Base-by-base conservation (phyloP, 1,140 invertebrate species). In the Metaphire vulgaris region DNA sequence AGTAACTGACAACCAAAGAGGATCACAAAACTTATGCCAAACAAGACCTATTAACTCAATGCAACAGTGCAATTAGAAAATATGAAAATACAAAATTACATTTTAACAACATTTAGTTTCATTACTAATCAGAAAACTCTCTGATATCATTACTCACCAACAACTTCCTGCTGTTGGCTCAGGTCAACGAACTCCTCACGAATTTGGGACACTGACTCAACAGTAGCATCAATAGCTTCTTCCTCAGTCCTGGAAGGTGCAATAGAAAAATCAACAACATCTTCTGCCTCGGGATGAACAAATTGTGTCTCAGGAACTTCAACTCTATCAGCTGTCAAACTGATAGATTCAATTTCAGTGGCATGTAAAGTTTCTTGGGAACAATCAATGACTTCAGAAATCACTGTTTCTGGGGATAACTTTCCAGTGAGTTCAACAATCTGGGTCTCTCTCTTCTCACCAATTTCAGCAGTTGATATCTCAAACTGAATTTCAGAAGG, bases 211-310 rank as follows among this genome's bases (percentile, higher is more conserved):
- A n/a, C n/a, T n/a, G n/a, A n/a, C n/a, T n/a, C n/a, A n/a, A n/a
- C n/a, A n/a, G n/a, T n/a, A n/a, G n/a, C n/a, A n/a, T n/a, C n/a
- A n/a, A n/a, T n/a, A n/a, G n/a, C n/a, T n/a, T n/a, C n/a, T n/a
- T n/a, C n/a, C 21, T 56, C 6, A 12, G 21, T 56, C 41, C 21
- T 21, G 41, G 41, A 56, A 21, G 41, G 41, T 21, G 41, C 6
- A 56, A 56, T 56, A 56, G 21, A 6, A 56, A 21, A 12, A 12
- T 66, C 64, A 29, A 28, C 28, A 21, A 2, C 71, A 34, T 78
- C 74, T 69, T 74, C 75, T 65, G 75, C 66, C 28, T 74, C 76
- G 30, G 75, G 72, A 67, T 78, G 74, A 34, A 80, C 77, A 70
- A 76, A 73, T 64, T 68, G 70, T 77, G 72, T 64, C 75, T 80